Conservation (phyloP, 2,113 vertebrate species). For the Catagonus wagneri region DNA sequence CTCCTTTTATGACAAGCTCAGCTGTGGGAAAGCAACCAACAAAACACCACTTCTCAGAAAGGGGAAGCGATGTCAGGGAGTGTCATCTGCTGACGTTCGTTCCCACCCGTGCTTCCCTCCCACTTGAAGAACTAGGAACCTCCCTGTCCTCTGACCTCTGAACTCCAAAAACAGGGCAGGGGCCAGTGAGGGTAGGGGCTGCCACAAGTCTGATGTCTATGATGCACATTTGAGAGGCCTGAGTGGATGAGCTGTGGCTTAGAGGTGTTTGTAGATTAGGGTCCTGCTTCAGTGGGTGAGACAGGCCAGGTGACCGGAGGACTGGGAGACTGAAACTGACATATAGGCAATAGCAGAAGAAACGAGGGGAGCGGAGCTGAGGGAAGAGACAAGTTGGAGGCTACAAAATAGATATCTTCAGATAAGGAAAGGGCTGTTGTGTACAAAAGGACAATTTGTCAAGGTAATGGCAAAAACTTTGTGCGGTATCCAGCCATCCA, state of each 20-base stretch:
- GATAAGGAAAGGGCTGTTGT: background rate
- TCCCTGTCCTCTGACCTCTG: conserved; percentile 59
- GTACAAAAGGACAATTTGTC: background rate
- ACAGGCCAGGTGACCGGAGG: background rate
- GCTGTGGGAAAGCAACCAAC: conserved; percentile 79
- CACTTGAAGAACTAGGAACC: conserved; percentile 56
- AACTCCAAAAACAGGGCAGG: conserved; percentile 30
- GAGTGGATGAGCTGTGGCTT: background rate
- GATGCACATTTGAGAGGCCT: background rate
- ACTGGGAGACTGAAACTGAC: background rate
- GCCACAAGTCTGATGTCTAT: background rate
- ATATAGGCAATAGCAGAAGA: background rate
- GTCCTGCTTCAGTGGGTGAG: background rate
- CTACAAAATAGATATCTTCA: background rate
- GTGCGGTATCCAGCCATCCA: background rate
- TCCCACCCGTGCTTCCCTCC: conserved; percentile 60
- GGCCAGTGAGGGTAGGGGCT: background rate
- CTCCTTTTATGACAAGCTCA: conserved; percentile 80
- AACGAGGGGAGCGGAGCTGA: background rate
- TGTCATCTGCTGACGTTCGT: conserved; percentile 75
- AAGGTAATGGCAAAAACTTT: background rate
- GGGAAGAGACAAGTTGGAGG: background rate
- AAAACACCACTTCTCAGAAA: conserved; percentile 77
- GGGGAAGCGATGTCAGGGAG: conserved; percentile 72
- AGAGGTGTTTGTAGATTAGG: background rate